These are phyloP conservation scores for Drosophila ironensis DNA, from an alignment of 1,140 invertebrate species.

Conservation along the genomic window DNA sequence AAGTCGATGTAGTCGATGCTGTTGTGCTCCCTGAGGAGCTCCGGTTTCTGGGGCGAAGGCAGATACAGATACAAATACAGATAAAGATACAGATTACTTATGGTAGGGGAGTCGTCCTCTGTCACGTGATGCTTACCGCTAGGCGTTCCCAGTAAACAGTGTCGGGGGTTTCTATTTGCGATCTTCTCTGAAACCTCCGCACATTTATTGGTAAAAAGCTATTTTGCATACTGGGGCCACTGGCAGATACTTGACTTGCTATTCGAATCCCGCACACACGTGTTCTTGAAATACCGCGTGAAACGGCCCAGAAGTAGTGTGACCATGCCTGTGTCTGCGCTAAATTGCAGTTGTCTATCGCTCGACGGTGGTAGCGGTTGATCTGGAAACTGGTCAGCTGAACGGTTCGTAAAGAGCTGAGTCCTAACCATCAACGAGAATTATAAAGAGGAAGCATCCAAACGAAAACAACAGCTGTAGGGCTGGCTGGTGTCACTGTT, in stretches of 20 bases:
- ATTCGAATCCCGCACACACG: constrained; percentile 25
- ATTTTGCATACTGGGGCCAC: constrained; percentile 74
- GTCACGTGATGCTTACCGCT: constrained; percentile 84
- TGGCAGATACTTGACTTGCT: neutral
- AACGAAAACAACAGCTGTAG: too few species aligned
- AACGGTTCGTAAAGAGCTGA: too few species aligned
- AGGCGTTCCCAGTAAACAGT: constrained; percentile 93
- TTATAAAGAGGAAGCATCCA: too few species aligned
- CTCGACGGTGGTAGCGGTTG: too few species aligned
- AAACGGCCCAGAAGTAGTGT: neutral
- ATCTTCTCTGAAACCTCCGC: constrained; percentile 87
- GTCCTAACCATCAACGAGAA: too few species aligned
- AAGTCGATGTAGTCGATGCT: constrained; percentile 95
- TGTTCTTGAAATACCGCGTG: constrained; percentile 1
- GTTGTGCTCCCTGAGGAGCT: constrained; percentile 95
- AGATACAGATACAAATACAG: too few species aligned
- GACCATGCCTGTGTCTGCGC: neutral
- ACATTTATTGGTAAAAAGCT: constrained; percentile 89
- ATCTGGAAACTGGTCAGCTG: too few species aligned
- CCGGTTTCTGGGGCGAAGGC: constrained; percentile 86
- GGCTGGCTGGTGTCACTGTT: too few species aligned
- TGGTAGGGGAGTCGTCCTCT: neutral
- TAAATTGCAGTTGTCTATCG: neutral
- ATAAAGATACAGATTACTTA: neutral
- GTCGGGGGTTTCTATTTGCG: constrained; percentile 88